Conservation (phyloP, 1,140 invertebrate species). For the Agrilus planipennis region DNA sequence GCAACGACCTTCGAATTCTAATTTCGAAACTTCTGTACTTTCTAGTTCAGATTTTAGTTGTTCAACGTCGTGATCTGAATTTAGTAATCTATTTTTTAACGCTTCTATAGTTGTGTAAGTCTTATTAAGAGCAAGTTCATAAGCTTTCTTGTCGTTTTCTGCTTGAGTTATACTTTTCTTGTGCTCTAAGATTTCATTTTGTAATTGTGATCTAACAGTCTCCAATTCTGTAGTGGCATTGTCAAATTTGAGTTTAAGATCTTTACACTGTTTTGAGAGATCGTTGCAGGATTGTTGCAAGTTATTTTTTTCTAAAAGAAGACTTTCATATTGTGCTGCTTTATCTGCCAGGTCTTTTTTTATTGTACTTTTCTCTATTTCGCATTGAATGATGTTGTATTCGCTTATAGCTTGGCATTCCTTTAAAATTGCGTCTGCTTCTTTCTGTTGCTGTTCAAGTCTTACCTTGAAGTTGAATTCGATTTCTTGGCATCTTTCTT, state of each 20-base stretch:
- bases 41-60: conserved; percentile 37
- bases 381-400: conserved; percentile 38
- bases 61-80: conserved; percentile 41
- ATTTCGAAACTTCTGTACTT: conserved; percentile 32
- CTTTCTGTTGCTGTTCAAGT: conserved; percentile 33
- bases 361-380: conserved; percentile 39
- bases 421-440: conserved; percentile 36
- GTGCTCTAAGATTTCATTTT: conserved; percentile 22
- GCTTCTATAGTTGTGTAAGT: conserved; percentile 38
- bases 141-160: conserved; percentile 36
- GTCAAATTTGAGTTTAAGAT: conserved; percentile 10
- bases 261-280: background rate
- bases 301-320: conserved; percentile 19
- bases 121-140: conserved; percentile 36
- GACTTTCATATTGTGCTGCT: conserved; percentile 29
- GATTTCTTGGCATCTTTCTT: conserved; percentile 33
- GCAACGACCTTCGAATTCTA: conserved; percentile 35
- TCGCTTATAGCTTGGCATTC: conserved; percentile 40
- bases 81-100: conserved; percentile 37
- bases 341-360: conserved; percentile 32
- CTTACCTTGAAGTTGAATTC: conserved; percentile 33
- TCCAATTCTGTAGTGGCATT: conserved; percentile 10
- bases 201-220: conserved; percentile 27
- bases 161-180: conserved; percentile 28
- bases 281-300: background rate